These are phyloP conservation scores for Halcyon senegalensis DNA, from an alignment of 2,113 vertebrate genomes.

Conservation along the genomic window DNA sequence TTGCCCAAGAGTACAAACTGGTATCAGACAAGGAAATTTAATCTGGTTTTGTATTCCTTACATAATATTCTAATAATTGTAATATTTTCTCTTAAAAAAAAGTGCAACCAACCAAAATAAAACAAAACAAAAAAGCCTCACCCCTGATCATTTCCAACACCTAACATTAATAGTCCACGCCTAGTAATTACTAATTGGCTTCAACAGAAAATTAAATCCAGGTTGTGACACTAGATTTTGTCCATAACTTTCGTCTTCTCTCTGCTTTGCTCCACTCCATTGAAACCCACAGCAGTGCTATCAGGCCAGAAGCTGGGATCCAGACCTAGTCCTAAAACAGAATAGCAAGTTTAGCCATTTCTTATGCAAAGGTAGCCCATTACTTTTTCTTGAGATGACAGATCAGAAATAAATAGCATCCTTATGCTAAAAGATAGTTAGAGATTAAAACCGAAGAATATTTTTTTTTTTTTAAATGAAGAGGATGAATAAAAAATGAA, in stretches of 20 bases:
- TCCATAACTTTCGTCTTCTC: neutral
- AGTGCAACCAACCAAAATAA: neutral
- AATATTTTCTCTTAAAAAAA: neutral
- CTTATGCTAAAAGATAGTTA: neutral
- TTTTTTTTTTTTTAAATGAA: neutral
- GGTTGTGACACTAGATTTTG: neutral
- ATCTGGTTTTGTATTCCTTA: neutral
- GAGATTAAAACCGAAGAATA: neutral
- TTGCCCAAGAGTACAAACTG: neutral
- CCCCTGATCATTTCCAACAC: neutral
- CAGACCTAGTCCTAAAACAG: neutral
- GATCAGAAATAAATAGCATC: neutral
- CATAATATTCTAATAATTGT: neutral
- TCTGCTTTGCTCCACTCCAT: neutral
- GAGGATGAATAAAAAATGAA: neutral
- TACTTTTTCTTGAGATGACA: neutral
- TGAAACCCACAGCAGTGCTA: neutral
- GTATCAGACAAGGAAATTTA: neutral
- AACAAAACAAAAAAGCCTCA: neutral
- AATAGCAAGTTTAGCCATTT: neutral
- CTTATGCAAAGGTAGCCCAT: neutral
- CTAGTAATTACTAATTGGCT: neutral
- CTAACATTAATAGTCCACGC: neutral
- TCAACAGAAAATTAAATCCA: neutral
- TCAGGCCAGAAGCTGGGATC: neutral